These are phyloP conservation scores for Psilanteris sp. DNA, from an alignment of 1,140 invertebrate species.

Conservation along the genomic window DNA sequence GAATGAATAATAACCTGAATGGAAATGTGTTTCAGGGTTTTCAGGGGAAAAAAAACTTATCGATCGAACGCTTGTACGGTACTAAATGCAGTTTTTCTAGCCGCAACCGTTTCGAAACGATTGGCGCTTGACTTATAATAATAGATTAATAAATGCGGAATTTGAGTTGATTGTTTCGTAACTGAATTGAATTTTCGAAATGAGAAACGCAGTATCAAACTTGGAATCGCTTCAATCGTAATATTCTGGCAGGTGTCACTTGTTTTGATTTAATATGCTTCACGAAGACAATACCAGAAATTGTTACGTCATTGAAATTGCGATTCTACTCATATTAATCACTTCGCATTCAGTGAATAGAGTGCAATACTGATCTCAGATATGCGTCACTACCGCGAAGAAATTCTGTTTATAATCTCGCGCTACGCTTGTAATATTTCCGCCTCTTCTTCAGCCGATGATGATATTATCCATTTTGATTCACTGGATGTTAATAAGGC, in stretches of 20 bases:
- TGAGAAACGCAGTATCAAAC: background rate
- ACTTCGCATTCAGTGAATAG: conserved; percentile 47
- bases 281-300: conserved; percentile 44
- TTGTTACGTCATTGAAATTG: conserved; percentile 36
- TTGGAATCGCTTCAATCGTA: conserved; percentile 16
- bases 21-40: too few relatives aligned
- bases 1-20: too few relatives aligned
- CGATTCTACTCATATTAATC: conserved; percentile 44
- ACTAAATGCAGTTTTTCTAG: too few relatives aligned
- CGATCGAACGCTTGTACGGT: too few relatives aligned
- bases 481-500: too few relatives aligned
- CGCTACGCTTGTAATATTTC: conserved; percentile 17
- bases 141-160: too few relatives aligned
- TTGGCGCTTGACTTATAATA: too few relatives aligned
- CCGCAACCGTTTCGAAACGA: too few relatives aligned
- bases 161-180: too few relatives aligned
- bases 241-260: conserved; percentile 23
- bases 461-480: too few relatives aligned
- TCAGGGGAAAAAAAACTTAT: too few relatives aligned
- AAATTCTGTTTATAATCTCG: conserved; percentile 38
- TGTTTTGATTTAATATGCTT: conserved; percentile 28
- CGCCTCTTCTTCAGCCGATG: conserved; percentile 24
- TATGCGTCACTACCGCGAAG: conserved; percentile 32
- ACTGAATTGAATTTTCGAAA: too few relatives aligned
- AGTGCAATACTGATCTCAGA: conserved; percentile 25